Evolutionary conservation across 2,113 vertebrate species (phyloP).

Genomic region (Microtus pennsylvanicus): DNA sequence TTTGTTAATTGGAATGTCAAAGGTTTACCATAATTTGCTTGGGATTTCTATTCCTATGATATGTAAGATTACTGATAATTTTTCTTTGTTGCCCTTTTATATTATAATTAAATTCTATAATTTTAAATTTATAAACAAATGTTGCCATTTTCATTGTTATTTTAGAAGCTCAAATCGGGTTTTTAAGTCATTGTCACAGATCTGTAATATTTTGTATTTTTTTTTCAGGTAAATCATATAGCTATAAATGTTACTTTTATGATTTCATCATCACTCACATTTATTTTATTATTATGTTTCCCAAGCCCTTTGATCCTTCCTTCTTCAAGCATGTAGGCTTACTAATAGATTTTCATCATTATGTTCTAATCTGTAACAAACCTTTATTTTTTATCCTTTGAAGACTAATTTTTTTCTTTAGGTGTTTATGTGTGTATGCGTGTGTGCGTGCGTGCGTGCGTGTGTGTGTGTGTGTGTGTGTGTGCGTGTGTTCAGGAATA

Average conservation of each 20-base stretch:
- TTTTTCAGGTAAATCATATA: neutral
- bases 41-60: neutral
- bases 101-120: rapidly evolving
- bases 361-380: neutral
- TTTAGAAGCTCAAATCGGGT: neutral
- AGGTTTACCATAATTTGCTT: neutral
- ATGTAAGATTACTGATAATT: neutral
- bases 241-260: neutral
- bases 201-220: neutral
- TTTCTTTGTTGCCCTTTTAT: neutral
- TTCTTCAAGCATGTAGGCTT: neutral
- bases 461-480: neutral
- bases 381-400: neutral
- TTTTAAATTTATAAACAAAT: neutral
- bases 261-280: neutral
- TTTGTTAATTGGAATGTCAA: neutral
- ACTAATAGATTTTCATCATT: neutral
- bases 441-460: neutral
- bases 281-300: neutral
- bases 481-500: neutral
- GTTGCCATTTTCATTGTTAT: neutral
- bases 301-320: neutral
- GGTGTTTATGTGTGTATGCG: neutral
- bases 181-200: neutral
- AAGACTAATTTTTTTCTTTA: neutral